Evolutionary conservation across 2,113 vertebrate species (phyloP).

Genomic region (Bombycilla garrulus): DNA sequence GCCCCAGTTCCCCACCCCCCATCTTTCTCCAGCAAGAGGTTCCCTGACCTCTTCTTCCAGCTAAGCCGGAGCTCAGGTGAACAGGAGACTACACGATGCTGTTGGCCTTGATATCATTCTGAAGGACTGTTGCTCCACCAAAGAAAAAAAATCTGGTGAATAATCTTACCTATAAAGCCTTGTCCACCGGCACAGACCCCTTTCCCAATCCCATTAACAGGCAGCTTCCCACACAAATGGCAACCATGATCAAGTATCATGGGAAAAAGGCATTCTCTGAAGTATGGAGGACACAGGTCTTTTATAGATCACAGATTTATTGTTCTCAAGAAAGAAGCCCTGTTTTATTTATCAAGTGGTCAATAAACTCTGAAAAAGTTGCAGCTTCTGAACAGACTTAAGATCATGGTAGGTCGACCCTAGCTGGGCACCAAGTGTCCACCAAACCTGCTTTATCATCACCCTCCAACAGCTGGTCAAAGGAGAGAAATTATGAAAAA

Average conservation of each 20-base stretch:
- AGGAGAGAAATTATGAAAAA: neutral
- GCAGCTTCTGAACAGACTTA: neutral
- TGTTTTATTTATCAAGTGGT: neutral
- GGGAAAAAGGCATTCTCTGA: neutral
- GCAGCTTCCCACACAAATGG: neutral
- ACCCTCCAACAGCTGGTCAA: neutral
- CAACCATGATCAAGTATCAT: neutral
- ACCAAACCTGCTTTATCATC: neutral
- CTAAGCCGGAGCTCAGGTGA: rapidly evolving
- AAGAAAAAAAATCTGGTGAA: neutral
- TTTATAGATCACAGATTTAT: neutral
- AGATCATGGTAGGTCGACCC: neutral
- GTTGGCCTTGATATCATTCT: neutral
- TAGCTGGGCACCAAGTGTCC: neutral
- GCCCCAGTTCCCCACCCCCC: neutral
- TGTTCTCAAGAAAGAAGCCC: neutral
- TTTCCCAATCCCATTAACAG: neutral
- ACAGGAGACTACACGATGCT: neutral
- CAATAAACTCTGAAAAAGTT: neutral
- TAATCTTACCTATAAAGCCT: neutral
- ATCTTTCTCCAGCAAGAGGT: neutral
- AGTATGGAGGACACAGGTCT: rapidly evolving
- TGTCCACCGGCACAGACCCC: neutral
- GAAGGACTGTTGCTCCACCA: neutral
- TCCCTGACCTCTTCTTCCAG: neutral